phyloP scores from a whole-genome alignment of 2,888 invertebrate genomes.

The Anticlea derivata region DNA sequence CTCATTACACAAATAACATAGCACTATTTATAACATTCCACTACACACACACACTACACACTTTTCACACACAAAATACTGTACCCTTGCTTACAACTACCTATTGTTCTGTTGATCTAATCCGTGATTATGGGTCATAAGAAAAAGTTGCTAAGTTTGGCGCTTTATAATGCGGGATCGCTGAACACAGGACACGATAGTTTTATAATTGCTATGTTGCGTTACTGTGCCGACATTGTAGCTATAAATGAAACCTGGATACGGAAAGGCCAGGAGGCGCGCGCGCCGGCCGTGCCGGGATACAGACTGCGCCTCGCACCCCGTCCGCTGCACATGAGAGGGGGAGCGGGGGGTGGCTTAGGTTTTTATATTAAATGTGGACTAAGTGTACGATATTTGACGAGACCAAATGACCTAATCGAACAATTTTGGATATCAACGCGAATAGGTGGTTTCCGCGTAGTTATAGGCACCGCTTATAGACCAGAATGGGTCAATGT shows the following conservation, averaged over 20 bases:
- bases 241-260: conserved; percentile 8
- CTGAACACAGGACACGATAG: conserved; percentile 1
- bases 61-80: neutral
- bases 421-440: conserved; percentile 2
- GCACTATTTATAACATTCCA: too few species aligned
- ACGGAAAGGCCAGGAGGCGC: neutral
- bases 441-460: neutral
- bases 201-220: conserved; percentile 1
- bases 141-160: conserved; percentile 1
- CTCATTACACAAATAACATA: too few species aligned
- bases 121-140: neutral
- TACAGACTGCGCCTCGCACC: conserved; percentile 4
- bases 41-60: too few species aligned
- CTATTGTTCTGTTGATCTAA: too few species aligned
- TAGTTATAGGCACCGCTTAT: neutral
- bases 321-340: neutral
- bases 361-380: conserved; percentile 1
- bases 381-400: conserved; percentile 1
- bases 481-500: conserved; percentile 1
- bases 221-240: conserved; percentile 2
- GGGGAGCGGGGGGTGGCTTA: neutral
- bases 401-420: conserved; percentile 5
- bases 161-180: conserved; percentile 6
- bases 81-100: neutral
- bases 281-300: conserved; percentile 1